Evolutionary conservation across 2,113 vertebrate genomes (phyloP).

Genomic region (Planiliza haematocheilus): DNA sequence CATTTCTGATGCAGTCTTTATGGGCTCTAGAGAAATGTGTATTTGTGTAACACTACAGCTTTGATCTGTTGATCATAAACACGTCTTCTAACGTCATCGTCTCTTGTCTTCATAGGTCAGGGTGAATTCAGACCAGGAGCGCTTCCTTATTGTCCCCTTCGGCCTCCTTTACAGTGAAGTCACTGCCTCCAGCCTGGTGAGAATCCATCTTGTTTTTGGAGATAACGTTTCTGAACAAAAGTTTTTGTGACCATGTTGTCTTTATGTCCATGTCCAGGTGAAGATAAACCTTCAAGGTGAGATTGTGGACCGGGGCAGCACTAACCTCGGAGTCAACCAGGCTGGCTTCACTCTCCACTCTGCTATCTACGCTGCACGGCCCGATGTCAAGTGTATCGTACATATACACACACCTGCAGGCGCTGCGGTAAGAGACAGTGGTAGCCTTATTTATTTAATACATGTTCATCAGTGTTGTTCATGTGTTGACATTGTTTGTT

Average conservation of each 20-base stretch:
- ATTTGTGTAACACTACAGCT: neutral
- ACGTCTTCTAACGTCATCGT: neutral
- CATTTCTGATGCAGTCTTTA: neutral
- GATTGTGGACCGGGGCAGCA: conserved; percentile 93
- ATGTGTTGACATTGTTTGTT: neutral
- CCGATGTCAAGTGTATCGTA: conserved; percentile 91
- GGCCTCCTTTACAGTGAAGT: conserved; percentile 98
- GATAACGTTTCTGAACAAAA: too few species aligned
- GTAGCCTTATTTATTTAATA: neutral
- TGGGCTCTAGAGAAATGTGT: neutral
- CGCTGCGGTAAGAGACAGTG: conserved; percentile 87
- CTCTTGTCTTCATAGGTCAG: conserved; percentile 83
- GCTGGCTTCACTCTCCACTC: conserved; percentile 95
- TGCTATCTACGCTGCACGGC: conserved; percentile 91
- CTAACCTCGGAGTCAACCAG: conserved; percentile 94
- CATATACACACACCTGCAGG: conserved; percentile 95
- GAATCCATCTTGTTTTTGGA: conserved; percentile 25
- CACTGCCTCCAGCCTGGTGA: conserved; percentile 96
- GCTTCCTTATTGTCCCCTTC: conserved; percentile 95
- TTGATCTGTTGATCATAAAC: neutral
- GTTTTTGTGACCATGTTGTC: too few species aligned
- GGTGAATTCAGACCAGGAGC: conserved; percentile 93
- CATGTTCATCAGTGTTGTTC: neutral
- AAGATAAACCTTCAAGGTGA: conserved; percentile 96
- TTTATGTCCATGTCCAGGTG: conserved; percentile 81